Evolutionary conservation across 1,140 invertebrate species (phyloP), one percentile per base, ranked within the genome.

Genomic region (Orchestia grillus): DNA sequence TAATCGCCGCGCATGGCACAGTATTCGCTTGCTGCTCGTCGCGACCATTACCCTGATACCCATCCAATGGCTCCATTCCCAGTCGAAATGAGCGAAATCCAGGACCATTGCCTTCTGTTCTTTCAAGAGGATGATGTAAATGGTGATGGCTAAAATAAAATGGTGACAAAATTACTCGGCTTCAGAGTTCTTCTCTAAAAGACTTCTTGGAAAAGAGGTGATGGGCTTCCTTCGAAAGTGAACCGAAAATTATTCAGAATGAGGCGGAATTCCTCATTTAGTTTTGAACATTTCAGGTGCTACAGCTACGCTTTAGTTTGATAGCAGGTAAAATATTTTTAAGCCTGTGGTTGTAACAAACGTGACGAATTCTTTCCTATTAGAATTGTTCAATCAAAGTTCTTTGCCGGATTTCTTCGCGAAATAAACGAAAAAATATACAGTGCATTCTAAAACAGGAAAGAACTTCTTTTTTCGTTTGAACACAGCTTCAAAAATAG

Each of bases 31-130:
- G 90, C 90, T 44, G 23, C 43, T 53, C 47, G 47, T 53, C 47
- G 44, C 41, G 44, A 45, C 44, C 92, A 44, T 94, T 94, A 94
- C 44, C 44, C 36, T 44, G 88, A 90, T 90, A 90, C 88, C 88
- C 43, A 42, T 42, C n/a, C 88, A 90, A 90, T 44, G 88, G 28
- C 88, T 90, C 88, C 88, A 90, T 90, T 90, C n/a, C 42, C 62
- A 77, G 62, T 77, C 62, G 62, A 77, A 77, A 77, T 77, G 15
- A 77, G 15, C 62, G 62, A 77, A 77, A 77, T 36, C 62, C 28
- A 28, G 28, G 28, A 77, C 62, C 62, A 77, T 77, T 77, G 15
- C 62, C 62, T 77, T 77, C 62, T 77, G 62, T 77, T 77, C 62
- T 77, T 77, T 77, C 62, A 77, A 77, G 62, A 77, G 62, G 62